These are phyloP conservation scores for Acromyrmex heyeri DNA, from an alignment of 1,140 invertebrate species.

Conservation along the genomic window DNA sequence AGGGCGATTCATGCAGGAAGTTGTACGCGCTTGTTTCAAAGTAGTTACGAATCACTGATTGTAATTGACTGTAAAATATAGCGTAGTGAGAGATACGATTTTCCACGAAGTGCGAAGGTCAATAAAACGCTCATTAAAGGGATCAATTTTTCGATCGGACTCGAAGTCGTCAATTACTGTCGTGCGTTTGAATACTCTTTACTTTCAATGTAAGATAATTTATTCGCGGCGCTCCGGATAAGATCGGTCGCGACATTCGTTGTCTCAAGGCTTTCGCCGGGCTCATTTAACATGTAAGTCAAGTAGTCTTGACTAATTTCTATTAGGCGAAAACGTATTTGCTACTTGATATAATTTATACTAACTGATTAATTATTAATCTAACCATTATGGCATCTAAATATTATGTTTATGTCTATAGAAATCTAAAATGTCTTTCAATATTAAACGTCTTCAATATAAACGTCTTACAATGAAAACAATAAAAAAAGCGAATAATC, in stretches of 20 bases:
- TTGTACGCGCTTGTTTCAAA: conserved; percentile 4
- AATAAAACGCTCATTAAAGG: conserved; percentile 39
- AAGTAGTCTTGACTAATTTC: conserved; percentile 11
- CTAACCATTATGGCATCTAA: neutral
- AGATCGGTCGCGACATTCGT: conserved; percentile 23
- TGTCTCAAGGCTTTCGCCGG: neutral
- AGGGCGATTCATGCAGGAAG: neutral
- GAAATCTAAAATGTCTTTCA: neutral
- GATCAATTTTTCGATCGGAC: conserved; percentile 43
- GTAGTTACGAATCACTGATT: neutral
- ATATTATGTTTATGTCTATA: neutral
- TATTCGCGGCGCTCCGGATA: conserved; percentile 40
- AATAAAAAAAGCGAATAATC: neutral
- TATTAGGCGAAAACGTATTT: neutral
- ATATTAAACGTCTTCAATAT: neutral
- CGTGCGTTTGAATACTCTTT: conserved; percentile 22
- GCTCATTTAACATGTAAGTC: neutral
- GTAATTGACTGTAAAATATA: conserved; percentile 24
- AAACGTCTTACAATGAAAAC: neutral
- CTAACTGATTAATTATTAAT: conserved; percentile 3
- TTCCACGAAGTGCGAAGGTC: conserved; percentile 3
- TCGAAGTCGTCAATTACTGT: conserved; percentile 29
- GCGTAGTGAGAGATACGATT: conserved; percentile 16
- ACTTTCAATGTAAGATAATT: conserved; percentile 41
- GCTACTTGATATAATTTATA: conserved; percentile 9